Evolutionary conservation across 2,888 invertebrate species (phyloP).

Genomic region (Dioctria linearis): DNA sequence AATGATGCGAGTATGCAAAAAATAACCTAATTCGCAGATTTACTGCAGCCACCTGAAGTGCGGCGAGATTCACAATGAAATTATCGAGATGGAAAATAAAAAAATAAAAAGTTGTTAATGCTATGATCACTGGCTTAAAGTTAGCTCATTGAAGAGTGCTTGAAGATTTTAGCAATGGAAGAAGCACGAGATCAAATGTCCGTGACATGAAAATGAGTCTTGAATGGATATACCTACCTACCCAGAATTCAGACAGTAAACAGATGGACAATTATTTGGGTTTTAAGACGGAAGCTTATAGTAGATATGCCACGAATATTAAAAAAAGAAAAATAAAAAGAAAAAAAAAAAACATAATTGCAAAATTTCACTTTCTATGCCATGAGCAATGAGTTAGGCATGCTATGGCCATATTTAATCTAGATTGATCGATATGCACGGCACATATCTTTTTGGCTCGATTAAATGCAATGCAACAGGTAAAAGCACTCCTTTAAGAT

Average conservation of each 20-base stretch:
- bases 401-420: conserved; percentile 16
- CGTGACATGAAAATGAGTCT: conserved; percentile 32
- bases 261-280: not conserved
- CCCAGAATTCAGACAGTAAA: conserved; percentile 2
- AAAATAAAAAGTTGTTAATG: not conserved
- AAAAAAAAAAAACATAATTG: not conserved
- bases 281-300: conserved; percentile 18
- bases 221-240: not conserved
- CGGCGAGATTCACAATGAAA: conserved; percentile 27
- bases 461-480: not conserved
- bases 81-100: not conserved
- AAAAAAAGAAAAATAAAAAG: not conserved
- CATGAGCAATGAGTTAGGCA: not conserved
- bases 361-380: conserved; percentile 41
- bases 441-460: not conserved
- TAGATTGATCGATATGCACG: not conserved
- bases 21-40: conserved; percentile 38
- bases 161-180: not conserved
- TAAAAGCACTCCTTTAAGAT: conserved; percentile 8
- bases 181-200: conserved; percentile 13
- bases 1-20: conserved; percentile 45
- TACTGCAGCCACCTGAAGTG: conserved; percentile 28
- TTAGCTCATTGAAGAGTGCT: conserved; percentile 14
- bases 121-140: not conserved
- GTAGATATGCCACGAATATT: not conserved